Evolutionary conservation across 2,888 invertebrate genomes (phyloP).

Genomic region (Balanococcus diminutus): DNA sequence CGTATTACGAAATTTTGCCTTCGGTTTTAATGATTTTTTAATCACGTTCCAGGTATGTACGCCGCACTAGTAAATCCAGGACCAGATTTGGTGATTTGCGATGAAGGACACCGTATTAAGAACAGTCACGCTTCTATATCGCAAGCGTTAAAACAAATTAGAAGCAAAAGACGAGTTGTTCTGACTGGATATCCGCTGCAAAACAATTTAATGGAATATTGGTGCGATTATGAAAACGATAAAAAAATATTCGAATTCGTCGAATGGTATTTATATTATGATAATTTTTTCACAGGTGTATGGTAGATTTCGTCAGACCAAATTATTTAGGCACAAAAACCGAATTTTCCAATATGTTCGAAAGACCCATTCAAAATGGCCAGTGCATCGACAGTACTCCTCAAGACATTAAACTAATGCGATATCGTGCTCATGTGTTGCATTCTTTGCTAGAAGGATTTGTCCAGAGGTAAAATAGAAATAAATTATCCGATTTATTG

Average conservation of each 20-base stretch:
- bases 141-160: constrained; percentile 90
- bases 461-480: constrained; percentile 76
- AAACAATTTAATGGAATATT: constrained; percentile 94
- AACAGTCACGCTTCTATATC: constrained; percentile 97
- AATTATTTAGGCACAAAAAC: constrained; percentile 96
- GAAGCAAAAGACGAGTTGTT: constrained; percentile 91
- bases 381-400: constrained; percentile 97
- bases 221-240: constrained; percentile 64
- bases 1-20: not conserved
- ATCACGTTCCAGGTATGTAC: constrained; percentile 72
- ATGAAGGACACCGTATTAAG: constrained; percentile 97
- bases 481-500: not conserved
- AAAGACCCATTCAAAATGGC: constrained; percentile 96
- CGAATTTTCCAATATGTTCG: constrained; percentile 98
- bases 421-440: constrained; percentile 92
- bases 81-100: constrained; percentile 87
- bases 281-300: constrained; percentile 66
- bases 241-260: not conserved
- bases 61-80: constrained; percentile 86
- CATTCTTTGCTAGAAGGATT: constrained; percentile 94
- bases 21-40: not conserved
- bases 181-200: constrained; percentile 98
- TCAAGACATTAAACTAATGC: constrained; percentile 90
- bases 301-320: constrained; percentile 98
- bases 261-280: not conserved